Evolutionary conservation across 2,888 invertebrate species (phyloP).

Genomic region (Hesperia comma): DNA sequence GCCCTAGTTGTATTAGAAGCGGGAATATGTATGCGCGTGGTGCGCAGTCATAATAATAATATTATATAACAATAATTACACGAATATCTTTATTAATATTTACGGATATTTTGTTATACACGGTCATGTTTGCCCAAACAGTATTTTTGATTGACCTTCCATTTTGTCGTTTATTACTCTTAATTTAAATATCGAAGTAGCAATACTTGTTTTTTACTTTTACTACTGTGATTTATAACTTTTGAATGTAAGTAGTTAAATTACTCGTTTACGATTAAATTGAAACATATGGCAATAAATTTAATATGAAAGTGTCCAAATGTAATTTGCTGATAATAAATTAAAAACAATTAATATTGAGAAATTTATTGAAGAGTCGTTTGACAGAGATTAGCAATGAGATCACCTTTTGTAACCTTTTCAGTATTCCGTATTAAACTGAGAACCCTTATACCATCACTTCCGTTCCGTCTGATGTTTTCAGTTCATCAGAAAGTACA

Average conservation of each 20-base stretch:
- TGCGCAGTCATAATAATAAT: constrained; percentile 15
- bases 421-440: no score
- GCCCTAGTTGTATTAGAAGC: constrained; percentile 1
- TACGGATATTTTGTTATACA: background rate
- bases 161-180: background rate
- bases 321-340: no score
- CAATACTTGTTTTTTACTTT: background rate
- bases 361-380: no score
- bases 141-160: constrained; percentile 13
- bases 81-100: constrained; percentile 21
- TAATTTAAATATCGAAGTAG: constrained; percentile 16
- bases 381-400: no score
- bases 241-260: background rate
- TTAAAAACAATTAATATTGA: no score
- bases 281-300: background rate
- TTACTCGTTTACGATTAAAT: background rate
- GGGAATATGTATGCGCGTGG: constrained; percentile 4
- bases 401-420: no score
- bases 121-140: background rate
- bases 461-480: no score
- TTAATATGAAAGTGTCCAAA: background rate
- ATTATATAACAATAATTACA: constrained; percentile 16
- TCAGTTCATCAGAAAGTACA: no score
- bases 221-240: no score
- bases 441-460: no score